Base-by-base conservation (phyloP, 2,113 vertebrate species). In the Psittacula cyanocephala region DNA sequence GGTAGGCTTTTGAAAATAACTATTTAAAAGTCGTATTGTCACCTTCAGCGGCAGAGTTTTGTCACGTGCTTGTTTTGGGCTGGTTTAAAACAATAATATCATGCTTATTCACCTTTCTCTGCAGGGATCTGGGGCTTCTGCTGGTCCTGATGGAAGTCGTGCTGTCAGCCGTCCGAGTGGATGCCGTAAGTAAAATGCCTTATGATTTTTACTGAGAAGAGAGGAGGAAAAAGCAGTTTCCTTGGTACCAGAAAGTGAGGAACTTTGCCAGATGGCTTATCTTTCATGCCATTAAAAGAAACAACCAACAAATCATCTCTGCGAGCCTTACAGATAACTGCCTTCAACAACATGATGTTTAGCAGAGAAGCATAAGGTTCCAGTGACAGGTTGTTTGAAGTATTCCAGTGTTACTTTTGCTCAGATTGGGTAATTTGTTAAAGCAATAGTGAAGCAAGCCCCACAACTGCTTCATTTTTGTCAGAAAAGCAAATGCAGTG, bases 91-190 rank as follows among this genome's bases (percentile, higher is more conserved):
- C 94, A 28, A 19, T 41, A 16, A 17, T 35, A 13, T 17, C 35
- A 31, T 37, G 47, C 37, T 89, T 95, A 41, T 87, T 64, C 77
- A 35, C 84, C 81, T 93, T 88, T 62, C 55, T 31, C 35, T 53
- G 77, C 94, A 97, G 96, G 69, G 44, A 93, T n/a, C 22, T 77
- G 77, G 89, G 93, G 33, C 55, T 95, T 75, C 60, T 92, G 65
- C 65, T 97, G 77, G 7, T 96, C 69, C 84, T 96, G 57, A 64
- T 97, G 43, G 83, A 84, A 78, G 93, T 95, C 47, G 9, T 65
- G 74, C 91, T 97, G 91, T 95, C 95, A 68, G 83, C 65, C 63
- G 86, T 89, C 95, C 81, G 46, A 84, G 95, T 97, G 47, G 81
- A 96, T 57, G 96, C 93, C 35, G 96, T 95, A 92, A 97, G 95